Conservation (phyloP, 2,888 invertebrate genomes). For the Nomada flava region DNA sequence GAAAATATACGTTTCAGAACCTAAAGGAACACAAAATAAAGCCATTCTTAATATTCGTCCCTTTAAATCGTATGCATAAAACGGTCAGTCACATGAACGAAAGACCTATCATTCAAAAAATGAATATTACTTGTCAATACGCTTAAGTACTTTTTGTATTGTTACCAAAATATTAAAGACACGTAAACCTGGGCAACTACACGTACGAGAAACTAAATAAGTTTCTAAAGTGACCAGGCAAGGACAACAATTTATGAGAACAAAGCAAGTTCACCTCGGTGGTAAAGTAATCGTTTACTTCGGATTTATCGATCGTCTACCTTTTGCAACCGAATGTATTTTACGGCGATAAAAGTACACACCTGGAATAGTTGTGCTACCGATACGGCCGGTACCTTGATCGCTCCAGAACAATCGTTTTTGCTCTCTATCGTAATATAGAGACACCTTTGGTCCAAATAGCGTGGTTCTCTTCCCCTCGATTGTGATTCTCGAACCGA, state of each 20-base stretch:
- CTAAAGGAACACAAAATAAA: constrained; percentile 64
- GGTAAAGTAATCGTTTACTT: too few species aligned
- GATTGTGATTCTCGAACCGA: constrained; percentile 83
- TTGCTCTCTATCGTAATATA: constrained; percentile 86
- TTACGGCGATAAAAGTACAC: constrained; percentile 4
- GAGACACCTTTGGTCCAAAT: constrained; percentile 85
- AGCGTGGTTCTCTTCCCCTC: constrained; percentile 83
- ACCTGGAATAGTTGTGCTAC: constrained; percentile 88
- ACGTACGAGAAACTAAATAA: too few species aligned
- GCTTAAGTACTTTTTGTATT: too few species aligned
- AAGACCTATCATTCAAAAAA: background rate
- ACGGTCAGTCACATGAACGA: background rate
- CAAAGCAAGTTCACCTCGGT: too few species aligned
- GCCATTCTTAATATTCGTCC: background rate
- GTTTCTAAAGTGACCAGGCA: too few species aligned
- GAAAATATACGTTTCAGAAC: constrained; percentile 82
- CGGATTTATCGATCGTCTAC: background rate
- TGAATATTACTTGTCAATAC: too few species aligned
- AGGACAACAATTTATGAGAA: too few species aligned
- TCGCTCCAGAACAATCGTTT: constrained; percentile 89
- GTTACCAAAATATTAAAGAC: too few species aligned
- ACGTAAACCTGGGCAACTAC: too few species aligned
- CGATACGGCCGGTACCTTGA: constrained; percentile 88
- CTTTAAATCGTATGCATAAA: background rate
- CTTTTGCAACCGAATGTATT: background rate